Percentiles rank a stretch among this genome's conserved stretches.
These are phyloP conservation scores for Mormyrus proboscirostris DNA, from an alignment of 2,797 vertebrate species.

Conservation along the genomic window DNA sequence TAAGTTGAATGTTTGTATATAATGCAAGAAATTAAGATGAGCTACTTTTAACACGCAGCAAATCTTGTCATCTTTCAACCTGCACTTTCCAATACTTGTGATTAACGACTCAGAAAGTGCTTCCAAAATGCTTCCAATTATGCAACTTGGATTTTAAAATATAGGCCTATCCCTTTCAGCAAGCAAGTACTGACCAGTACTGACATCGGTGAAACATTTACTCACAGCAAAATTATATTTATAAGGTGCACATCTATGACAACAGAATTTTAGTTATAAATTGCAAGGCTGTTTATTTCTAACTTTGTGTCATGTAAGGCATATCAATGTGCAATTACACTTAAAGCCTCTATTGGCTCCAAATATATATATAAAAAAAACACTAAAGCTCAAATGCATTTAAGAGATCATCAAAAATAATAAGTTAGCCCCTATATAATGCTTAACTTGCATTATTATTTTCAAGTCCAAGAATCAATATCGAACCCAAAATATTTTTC, in stretches of 20 bases:
- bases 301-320: background rate
- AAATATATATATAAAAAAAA: background rate
- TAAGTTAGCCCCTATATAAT: background rate
- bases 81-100: background rate
- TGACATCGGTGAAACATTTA: background rate
- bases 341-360: background rate
- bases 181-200: background rate
- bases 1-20: background rate
- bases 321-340: background rate
- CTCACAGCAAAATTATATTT: background rate
- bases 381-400: background rate
- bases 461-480: background rate
- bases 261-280: background rate
- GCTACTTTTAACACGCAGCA: background rate
- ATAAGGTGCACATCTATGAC: background rate
- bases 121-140: background rate
- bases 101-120: background rate
- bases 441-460: background rate
- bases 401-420: background rate
- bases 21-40: background rate
- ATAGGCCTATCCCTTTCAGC: background rate
- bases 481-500: background rate
- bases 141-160: background rate
- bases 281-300: background rate
- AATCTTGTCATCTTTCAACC: background rate